Conservation (phyloP, 2,113 vertebrate species). For the Channa argus region DNA sequence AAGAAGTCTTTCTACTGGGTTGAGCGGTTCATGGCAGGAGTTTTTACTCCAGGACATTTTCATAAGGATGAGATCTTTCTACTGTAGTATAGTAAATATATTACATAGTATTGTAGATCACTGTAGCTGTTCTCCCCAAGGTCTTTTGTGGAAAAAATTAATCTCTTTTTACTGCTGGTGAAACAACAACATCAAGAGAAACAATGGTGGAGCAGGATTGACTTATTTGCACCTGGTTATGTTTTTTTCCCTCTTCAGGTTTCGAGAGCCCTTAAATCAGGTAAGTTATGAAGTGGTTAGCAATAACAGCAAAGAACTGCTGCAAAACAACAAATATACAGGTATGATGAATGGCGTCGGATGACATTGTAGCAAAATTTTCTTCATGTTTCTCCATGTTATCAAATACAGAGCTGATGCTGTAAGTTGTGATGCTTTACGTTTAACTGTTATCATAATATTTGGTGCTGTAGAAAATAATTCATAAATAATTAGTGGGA, state of each 20-base stretch:
- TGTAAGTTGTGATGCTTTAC: background rate
- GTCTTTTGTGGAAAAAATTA: background rate
- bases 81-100: no score
- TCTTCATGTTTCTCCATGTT: background rate
- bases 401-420: background rate
- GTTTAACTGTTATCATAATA: background rate
- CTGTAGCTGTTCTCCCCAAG: no score
- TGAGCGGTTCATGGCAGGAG: no score
- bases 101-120: no score
- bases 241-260: conserved; percentile 1
- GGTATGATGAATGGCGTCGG: background rate
- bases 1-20: no score
- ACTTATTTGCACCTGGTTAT: background rate
- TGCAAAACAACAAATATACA: conserved; percentile 11
- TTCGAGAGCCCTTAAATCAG: conserved; percentile 11
- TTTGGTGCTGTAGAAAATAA: background rate
- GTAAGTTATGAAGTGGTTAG: background rate
- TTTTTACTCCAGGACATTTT: no score
- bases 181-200: background rate
- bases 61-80: no score
- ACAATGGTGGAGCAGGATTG: background rate
- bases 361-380: background rate
- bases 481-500: no score
- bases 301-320: conserved; percentile 14
- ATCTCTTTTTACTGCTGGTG: background rate